Evolutionary conservation across 2,888 invertebrate genomes (phyloP), one percentile per base, ranked within the genome.

Genomic region (Anodontia alba): DNA sequence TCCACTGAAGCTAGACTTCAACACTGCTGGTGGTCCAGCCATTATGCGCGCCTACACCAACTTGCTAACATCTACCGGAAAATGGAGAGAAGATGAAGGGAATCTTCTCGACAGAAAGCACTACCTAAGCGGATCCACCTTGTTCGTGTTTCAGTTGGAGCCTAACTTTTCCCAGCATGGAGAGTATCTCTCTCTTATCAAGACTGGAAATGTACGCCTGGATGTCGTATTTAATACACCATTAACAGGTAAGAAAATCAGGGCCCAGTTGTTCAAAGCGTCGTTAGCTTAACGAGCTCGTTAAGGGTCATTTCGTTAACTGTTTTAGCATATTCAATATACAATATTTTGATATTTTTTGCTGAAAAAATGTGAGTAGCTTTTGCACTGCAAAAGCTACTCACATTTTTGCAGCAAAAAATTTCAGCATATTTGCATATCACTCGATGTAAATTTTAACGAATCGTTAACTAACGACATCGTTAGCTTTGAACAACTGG

Each of bases 151-250:
- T 49, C 66, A 79, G 46, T 67, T 82, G 54, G 79, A 83, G 36
- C 82, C 82, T n/a, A 29, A 79, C 43, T 79, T 79, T 46, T 69
- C 76, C 0, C 82, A 82, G 5, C 81, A 82, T 70, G 76, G 79
- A 20, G 79, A 79, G 31, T 83, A 77, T 36, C 46, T 83, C 12
- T 72, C 83, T 7, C 33, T 77, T 2, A 49, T 80, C 12, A 80
- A 83, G 31, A 77, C 51, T 12, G 82, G 79, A 0, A 79, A 79
- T 31, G 73, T 82, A 8, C 38, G 79, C n/a, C 36, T 82, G 26
- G 79, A 79, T 23, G 78, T 82, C 7, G 42, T 43, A 1, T 82
- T 82, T 29, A 66, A 31, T 29, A 66, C 66, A n/a, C 38, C 71
- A 57, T 70, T 80, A 23, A 1, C 78, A 69, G 82, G 74, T 79